These are phyloP conservation scores for Leptura quadrifasciata DNA, from an alignment of 2,888 invertebrate genomes.

Conservation along the genomic window DNA sequence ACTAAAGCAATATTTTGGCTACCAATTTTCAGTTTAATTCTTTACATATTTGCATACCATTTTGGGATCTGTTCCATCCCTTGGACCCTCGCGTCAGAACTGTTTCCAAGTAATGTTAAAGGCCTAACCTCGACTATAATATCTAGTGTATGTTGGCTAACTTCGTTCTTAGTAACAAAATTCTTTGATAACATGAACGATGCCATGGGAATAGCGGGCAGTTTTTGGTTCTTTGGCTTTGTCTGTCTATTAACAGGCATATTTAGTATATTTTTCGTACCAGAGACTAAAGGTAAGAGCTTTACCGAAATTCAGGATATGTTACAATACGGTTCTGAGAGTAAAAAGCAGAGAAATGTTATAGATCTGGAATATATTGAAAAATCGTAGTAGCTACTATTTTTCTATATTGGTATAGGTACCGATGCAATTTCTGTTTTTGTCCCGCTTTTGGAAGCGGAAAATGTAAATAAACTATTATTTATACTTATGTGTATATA, in stretches of 20 bases:
- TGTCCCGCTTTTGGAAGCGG: no score
- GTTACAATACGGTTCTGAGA: slow-evolving; percentile 20
- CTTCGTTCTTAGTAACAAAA: slow-evolving; percentile 84
- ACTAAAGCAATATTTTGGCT: slow-evolving; percentile 78
- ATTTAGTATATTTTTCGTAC: slow-evolving; percentile 75
- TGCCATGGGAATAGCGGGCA: slow-evolving; percentile 77
- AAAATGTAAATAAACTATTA: no score
- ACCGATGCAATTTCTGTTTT: no score
- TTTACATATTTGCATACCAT: slow-evolving; percentile 80
- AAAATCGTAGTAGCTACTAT: background rate
- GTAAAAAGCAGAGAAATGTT: background rate
- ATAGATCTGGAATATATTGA: slow-evolving; percentile 5
- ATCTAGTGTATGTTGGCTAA: slow-evolving; percentile 83
- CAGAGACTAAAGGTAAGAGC: slow-evolving; percentile 59
- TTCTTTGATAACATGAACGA: slow-evolving; percentile 78
- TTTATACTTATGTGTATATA: no score
- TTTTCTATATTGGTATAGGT: no score
- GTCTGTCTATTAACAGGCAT: slow-evolving; percentile 79
- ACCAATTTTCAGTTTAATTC: slow-evolving; percentile 82
- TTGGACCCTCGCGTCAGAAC: slow-evolving; percentile 86
- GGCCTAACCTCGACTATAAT: slow-evolving; percentile 83
- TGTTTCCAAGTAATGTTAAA: slow-evolving; percentile 86
- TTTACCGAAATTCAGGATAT: slow-evolving; percentile 57
- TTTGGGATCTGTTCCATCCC: slow-evolving; percentile 84
- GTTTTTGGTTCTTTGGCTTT: slow-evolving; percentile 83